These are phyloP conservation scores for Aphis gossypii DNA, from an alignment of 1,140 invertebrate species.

Conservation along the genomic window DNA sequence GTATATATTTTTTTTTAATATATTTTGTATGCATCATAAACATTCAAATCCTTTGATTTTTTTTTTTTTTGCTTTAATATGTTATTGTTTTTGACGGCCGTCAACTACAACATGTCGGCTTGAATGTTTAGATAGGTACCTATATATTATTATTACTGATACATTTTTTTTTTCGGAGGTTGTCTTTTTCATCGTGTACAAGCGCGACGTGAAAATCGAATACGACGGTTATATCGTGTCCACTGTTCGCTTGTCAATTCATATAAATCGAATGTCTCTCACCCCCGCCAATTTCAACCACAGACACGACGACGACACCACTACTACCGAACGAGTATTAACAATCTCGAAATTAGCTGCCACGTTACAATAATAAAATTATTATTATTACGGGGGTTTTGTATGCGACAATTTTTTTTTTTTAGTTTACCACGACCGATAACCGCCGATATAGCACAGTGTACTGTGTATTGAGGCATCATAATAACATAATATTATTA, in stretches of 20 bases:
- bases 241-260: background rate
- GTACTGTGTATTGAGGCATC: background rate
- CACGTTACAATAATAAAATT: background rate
- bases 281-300: too few species aligned
- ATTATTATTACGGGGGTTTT: background rate
- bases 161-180: background rate
- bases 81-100: conserved; percentile 17
- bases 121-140: background rate
- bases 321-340: background rate
- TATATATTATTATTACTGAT: background rate
- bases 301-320: background rate
- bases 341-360: background rate
- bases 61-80: background rate
- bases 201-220: background rate
- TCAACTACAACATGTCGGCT: conserved; percentile 2
- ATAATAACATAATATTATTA: background rate
- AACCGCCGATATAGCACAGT: background rate
- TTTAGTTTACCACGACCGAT: background rate
- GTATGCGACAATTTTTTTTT: too few species aligned
- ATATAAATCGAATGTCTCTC: background rate
- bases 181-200: background rate
- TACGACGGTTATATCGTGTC: background rate
- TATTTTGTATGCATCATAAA: background rate
- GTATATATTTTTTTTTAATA: background rate
- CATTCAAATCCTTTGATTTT: background rate